phyloP scores from a whole-genome alignment of 2,797 vertebrate species.

The Acrocephalus scirpaceus region DNA sequence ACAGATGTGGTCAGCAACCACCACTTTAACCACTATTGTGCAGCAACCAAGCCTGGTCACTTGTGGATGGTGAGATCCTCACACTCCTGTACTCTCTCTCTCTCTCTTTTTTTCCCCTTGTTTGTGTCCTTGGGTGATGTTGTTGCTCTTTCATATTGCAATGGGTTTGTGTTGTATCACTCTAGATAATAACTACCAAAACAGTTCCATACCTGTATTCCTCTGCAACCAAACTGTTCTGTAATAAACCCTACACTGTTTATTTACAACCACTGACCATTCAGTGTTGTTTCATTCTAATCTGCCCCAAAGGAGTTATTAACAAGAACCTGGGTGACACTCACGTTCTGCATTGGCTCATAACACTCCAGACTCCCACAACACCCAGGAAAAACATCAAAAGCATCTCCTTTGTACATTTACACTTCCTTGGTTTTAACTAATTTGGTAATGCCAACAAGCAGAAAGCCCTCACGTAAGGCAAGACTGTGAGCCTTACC shows the following conservation, averaged over 20 bases:
- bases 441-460: background rate
- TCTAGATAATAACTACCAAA: background rate
- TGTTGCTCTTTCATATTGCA: background rate
- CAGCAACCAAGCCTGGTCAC: background rate
- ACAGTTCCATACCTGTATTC: rapidly evolving
- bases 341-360: background rate
- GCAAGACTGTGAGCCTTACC: constrained; percentile 61
- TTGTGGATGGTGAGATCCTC: background rate
- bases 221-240: background rate
- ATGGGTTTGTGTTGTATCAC: background rate
- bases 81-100: background rate
- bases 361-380: background rate
- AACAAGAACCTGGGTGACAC: background rate
- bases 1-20: background rate
- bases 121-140: background rate
- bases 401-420: background rate
- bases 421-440: background rate
- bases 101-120: background rate
- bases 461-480: background rate
- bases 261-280: background rate
- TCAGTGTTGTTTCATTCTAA: background rate
- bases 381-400: background rate
- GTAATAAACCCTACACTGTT: background rate
- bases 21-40: rapidly evolving
- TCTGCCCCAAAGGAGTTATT: background rate